These are phyloP conservation scores for Rotaria magnacalcarata DNA, from an alignment of 2,888 invertebrate species.

Conservation along the genomic window DNA sequence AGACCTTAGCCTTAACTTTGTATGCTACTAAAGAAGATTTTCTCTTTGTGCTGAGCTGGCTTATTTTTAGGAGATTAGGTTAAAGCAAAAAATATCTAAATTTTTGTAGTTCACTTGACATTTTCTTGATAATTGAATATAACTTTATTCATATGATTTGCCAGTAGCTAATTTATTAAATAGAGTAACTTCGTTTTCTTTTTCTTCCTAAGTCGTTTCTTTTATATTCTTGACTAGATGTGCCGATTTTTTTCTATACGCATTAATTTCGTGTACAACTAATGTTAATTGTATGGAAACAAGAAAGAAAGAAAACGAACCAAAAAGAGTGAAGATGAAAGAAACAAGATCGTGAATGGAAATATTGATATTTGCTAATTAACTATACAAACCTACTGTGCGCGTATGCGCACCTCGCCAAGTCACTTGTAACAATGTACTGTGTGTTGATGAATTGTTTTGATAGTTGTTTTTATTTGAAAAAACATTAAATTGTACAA, in stretches of 20 bases:
- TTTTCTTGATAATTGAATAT: too few species aligned
- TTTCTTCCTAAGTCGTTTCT: not conserved
- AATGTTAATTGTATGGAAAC: not conserved
- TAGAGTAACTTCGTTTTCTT: not conserved
- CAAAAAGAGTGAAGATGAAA: not conserved
- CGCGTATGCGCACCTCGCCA: not conserved
- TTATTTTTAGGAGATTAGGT: too few species aligned
- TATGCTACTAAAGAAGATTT: too few species aligned
- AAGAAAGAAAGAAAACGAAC: not conserved
- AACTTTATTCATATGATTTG: not conserved
- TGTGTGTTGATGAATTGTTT: not conserved
- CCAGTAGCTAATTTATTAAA: not conserved
- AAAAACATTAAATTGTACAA: not conserved
- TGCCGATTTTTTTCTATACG: not conserved
- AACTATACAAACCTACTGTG: constrained; percentile 29
- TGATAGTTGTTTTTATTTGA: not conserved
- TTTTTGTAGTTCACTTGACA: too few species aligned
- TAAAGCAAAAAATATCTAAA: too few species aligned
- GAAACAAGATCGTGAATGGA: not conserved
- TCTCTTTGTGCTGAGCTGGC: too few species aligned
- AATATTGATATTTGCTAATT: constrained; percentile 29
- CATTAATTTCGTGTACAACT: not conserved
- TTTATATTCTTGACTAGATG: not conserved
- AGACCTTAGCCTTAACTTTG: too few species aligned
- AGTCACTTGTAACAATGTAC: constrained; percentile 1